Conservation (phyloP, 2,113 vertebrate genomes). For the Sclerurus mexicanus region DNA sequence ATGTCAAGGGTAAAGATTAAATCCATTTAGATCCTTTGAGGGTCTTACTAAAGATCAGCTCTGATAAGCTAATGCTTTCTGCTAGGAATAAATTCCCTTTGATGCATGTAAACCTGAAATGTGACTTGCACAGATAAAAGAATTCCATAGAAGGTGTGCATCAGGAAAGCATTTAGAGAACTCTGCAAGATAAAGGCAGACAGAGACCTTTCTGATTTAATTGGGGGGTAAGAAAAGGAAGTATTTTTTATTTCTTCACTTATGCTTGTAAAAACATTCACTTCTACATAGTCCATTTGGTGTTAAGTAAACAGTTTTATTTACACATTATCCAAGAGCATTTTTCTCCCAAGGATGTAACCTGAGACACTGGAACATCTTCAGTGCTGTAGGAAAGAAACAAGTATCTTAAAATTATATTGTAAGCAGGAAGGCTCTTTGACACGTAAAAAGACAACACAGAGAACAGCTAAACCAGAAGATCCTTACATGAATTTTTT, state of each 20-base stretch:
- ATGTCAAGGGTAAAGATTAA: constrained; percentile 20
- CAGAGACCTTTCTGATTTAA: not conserved
- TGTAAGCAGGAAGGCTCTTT: not conserved
- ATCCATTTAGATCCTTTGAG: not conserved
- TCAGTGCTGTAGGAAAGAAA: not conserved
- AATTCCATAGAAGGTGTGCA: not conserved
- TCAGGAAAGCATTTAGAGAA: not conserved
- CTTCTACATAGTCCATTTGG: not conserved
- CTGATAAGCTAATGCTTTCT: not conserved
- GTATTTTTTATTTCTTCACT: not conserved
- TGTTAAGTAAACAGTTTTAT: not conserved
- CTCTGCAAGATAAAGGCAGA: not conserved
- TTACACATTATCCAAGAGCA: not conserved
- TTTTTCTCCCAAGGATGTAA: not conserved
- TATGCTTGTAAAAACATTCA: not conserved
- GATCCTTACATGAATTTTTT: not conserved
- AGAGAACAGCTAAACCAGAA: not conserved
- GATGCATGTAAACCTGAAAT: constrained; percentile 11
- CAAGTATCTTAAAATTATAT: not conserved
- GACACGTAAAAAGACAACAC: not conserved
- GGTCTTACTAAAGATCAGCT: not conserved
- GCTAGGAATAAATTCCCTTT: not conserved
- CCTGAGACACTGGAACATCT: not conserved
- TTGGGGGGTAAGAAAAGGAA: not conserved
- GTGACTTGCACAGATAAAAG: constrained; percentile 2